Percentiles rank a stretch among this genome's conserved stretches.
phyloP scores from a whole-genome alignment of 1,140 invertebrate species.

The Temnothorax curvispinosus region DNA sequence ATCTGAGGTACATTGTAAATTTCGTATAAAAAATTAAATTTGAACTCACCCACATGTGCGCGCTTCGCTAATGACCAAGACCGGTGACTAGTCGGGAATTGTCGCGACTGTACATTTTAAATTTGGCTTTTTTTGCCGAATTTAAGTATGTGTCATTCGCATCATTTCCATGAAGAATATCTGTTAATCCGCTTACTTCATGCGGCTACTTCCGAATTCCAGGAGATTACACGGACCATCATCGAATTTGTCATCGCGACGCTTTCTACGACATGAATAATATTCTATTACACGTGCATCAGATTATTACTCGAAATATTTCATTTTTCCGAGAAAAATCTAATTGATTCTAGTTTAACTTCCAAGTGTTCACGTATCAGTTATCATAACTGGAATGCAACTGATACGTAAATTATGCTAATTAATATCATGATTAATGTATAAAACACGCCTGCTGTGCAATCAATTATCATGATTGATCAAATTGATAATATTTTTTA shows the following conservation, averaged over 20 bases:
- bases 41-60: not conserved
- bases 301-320: not conserved
- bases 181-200: not conserved
- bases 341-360: conserved; percentile 5
- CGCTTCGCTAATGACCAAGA: not conserved
- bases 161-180: not conserved
- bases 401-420: not conserved
- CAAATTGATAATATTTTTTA: not conserved
- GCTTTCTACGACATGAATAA: not conserved
- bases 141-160: conserved; percentile 11
- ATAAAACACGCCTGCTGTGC: too few relatives aligned
- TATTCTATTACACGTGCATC: not conserved
- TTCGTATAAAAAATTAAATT: conserved; percentile 20
- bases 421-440: not conserved
- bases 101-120: not conserved
- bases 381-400: not conserved
- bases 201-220: conserved; percentile 13
- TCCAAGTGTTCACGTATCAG: not conserved
- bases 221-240: not conserved
- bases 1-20: not conserved
- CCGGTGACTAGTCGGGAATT: not conserved
- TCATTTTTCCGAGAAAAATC: conserved; percentile 1
- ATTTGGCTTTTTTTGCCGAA: not conserved
- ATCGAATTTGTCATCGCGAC: conserved; percentile 47
- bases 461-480: not conserved